Conservation (phyloP, 2,797 vertebrate genomes). For the Anguilla anguilla region DNA sequence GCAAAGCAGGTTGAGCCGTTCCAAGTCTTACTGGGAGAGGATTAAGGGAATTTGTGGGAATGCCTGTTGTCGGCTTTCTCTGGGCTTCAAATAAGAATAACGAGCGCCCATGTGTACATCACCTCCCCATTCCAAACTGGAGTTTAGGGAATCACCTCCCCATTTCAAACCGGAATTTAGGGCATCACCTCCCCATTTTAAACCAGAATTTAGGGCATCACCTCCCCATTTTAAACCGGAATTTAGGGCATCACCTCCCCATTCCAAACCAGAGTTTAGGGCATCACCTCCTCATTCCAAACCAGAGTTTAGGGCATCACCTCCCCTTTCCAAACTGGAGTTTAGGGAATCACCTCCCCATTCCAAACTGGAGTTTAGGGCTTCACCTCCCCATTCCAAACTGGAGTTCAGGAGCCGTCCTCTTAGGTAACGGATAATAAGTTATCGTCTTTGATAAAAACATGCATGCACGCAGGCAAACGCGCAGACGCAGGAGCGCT, state of each 20-base stretch:
- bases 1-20: background rate
- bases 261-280: too few relatives aligned
- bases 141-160: too few relatives aligned
- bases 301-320: too few relatives aligned
- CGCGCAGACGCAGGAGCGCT: background rate
- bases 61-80: background rate
- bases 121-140: background rate
- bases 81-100: background rate
- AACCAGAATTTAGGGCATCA: too few relatives aligned
- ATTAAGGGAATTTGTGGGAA: background rate
- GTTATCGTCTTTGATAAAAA: background rate
- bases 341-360: background rate
- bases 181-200: too few relatives aligned
- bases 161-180: too few relatives aligned
- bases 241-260: too few relatives aligned
- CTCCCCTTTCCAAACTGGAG: too few relatives aligned
- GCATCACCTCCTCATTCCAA: too few relatives aligned
- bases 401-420: background rate
- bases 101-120: background rate
- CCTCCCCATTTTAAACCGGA: too few relatives aligned
- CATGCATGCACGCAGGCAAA: background rate
- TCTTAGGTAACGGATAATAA: background rate
- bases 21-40: background rate
- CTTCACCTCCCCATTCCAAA: background rate
- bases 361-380: too few relatives aligned